These are phyloP conservation scores for Brienomyrus brachyistius DNA, from an alignment of 2,113 vertebrate species.

Conservation along the genomic window DNA sequence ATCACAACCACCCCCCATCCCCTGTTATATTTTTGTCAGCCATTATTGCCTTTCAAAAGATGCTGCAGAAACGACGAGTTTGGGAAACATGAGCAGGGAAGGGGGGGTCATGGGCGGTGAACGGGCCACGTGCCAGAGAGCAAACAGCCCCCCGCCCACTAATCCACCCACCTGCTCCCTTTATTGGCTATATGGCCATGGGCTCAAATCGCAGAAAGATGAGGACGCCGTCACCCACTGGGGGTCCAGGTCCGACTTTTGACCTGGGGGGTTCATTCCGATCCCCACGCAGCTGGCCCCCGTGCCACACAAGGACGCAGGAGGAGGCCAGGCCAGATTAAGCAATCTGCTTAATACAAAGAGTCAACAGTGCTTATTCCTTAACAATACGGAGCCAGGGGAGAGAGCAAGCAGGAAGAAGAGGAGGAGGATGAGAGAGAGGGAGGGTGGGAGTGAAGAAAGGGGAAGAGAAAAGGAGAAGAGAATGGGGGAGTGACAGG, in stretches of 20 bases:
- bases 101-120: not conserved
- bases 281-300: not conserved
- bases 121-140: not conserved
- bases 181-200: not conserved
- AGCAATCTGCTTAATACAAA: slow-evolving; percentile 40
- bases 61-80: not conserved
- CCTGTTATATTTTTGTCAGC: not conserved
- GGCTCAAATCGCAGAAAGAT: not conserved
- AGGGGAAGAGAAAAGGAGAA: not conserved
- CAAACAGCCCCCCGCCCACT: not conserved
- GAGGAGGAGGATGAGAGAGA: not conserved
- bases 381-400: slow-evolving; percentile 37
- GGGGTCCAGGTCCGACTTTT: not conserved
- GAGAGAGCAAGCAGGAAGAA: slow-evolving; percentile 21
- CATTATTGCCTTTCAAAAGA: not conserved
- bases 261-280: not conserved
- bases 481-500: not conserved
- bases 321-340: not conserved
- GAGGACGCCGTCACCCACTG: not conserved
- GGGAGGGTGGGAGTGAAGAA: not conserved
- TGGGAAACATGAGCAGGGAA: not conserved
- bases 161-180: not conserved
- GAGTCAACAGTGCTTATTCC: slow-evolving; percentile 47
- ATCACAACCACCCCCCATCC: not conserved
- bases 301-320: not conserved